Evolutionary conservation across 2,888 invertebrate species (phyloP), one percentile per base, ranked within the genome.

Genomic region (Clitarchus hookeri): DNA sequence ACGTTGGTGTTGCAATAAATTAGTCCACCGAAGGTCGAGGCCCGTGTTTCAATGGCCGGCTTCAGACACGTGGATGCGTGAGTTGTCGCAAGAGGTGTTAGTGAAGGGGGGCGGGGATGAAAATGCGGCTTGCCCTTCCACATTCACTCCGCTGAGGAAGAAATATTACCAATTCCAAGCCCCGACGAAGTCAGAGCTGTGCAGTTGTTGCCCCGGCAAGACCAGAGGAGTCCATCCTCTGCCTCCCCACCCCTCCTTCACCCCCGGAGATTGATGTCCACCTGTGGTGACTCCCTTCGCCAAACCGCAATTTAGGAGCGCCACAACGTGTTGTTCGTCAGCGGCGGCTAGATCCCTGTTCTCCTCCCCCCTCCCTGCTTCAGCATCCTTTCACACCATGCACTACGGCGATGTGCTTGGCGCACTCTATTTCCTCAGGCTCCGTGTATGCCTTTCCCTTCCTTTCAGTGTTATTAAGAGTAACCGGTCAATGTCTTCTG

Each of bases 251-350:
- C n/a, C 19, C n/a, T 3, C 65, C 65, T n/a, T 65, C 23, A 16
- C n/a, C 65, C 1, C 13, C 23, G 65, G 65, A 65, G 65, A 65
- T 65, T 65, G 65, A 65, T 65, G 65, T 65, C 65, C 65, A 65
- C 65, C 65, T 65, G 65, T 65, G 65, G 65, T 65, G 23, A 65
- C 65, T 65, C 16, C 65, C 65, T 19, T 65, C 23, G 65, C 65
- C 65, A 65, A 65, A 65, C 65, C 65, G 65, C 65, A 65, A 65
- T 65, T 65, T 65, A 65, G 65, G 65, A 65, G 65, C 65, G 12
- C 65, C 65, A n/a, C 23, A 23, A 65, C 19, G 65, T 23, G 65
- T 65, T 65, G 65, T n/a, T 65, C 65, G n/a, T n/a, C 65, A 65
- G 65, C 13, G 48, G 48, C 48, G 48, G 36, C 36, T 48, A 48